A percentile compares a stretch with the other conserved stretches of the same genome.
phyloP scores from a whole-genome alignment of 2,797 vertebrate species.

The Neomorphus geoffroyi region DNA sequence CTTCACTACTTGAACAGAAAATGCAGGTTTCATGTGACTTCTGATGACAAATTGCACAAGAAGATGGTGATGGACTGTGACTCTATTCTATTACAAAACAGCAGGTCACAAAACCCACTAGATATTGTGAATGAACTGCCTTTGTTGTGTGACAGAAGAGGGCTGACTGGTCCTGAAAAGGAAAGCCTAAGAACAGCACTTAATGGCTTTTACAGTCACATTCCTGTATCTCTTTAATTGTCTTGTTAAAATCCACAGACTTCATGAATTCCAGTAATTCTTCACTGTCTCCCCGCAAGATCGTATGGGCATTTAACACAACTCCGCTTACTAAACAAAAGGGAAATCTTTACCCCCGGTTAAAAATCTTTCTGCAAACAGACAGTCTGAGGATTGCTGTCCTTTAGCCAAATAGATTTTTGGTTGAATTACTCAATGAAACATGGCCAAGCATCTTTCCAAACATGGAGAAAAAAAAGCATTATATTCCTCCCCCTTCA shows the following conservation, averaged over 20 bases:
- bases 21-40: background rate
- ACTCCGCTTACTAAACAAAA: constrained; percentile 43
- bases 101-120: background rate
- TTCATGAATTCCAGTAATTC: constrained; percentile 42
- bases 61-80: background rate
- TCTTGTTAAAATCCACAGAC: constrained; percentile 34
- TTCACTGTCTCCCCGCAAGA: constrained; percentile 34
- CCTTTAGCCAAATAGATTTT: constrained; percentile 52
- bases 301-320: constrained; percentile 19
- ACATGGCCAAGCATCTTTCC: constrained; percentile 54
- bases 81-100: background rate
- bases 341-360: constrained; percentile 8
- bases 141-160: background rate
- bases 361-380: constrained; percentile 45
- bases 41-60: background rate
- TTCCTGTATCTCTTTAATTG: constrained; percentile 17
- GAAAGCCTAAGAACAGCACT: background rate
- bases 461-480: constrained; percentile 55
- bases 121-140: background rate
- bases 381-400: constrained; percentile 36
- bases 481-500: background rate
- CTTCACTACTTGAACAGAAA: background rate
- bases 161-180: constrained; percentile 5
- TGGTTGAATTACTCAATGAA: constrained; percentile 56
- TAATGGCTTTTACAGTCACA: background rate